phyloP scores from a whole-genome alignment of 2,888 invertebrate genomes.

The Eueremaeus valkanovi region DNA sequence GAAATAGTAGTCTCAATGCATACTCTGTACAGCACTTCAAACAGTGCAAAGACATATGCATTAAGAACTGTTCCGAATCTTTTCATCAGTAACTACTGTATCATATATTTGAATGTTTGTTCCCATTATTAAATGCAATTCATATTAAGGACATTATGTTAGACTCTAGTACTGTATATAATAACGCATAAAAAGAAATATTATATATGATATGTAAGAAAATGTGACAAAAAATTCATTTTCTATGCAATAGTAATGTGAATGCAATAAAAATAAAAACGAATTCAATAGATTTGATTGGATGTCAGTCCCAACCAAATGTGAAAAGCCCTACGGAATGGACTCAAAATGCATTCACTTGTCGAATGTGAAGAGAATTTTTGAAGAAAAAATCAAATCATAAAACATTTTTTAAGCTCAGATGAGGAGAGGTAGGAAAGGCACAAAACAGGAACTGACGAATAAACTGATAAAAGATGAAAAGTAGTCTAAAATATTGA shows the following conservation, averaged over 20 bases:
- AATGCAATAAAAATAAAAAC: background rate
- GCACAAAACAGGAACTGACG: background rate
- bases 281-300: constrained; percentile 5
- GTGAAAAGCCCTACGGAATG: background rate
- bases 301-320: background rate
- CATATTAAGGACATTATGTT: background rate
- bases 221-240: constrained; percentile 4
- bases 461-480: background rate
- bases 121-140: background rate
- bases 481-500: background rate
- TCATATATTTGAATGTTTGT: background rate
- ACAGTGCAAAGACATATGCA: too few species aligned
- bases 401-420: background rate
- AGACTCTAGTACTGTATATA: background rate
- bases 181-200: background rate
- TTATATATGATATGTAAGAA: background rate
- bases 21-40: too few species aligned
- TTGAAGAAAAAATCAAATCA: background rate
- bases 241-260: background rate
- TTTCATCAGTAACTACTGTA: background rate
- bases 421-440: background rate
- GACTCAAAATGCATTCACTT: background rate
- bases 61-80: too few species aligned
- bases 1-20: too few species aligned
- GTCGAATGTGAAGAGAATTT: constrained; percentile 8